These are phyloP conservation scores for Atta texana DNA, from an alignment of 1,140 invertebrate species.

Conservation along the genomic window DNA sequence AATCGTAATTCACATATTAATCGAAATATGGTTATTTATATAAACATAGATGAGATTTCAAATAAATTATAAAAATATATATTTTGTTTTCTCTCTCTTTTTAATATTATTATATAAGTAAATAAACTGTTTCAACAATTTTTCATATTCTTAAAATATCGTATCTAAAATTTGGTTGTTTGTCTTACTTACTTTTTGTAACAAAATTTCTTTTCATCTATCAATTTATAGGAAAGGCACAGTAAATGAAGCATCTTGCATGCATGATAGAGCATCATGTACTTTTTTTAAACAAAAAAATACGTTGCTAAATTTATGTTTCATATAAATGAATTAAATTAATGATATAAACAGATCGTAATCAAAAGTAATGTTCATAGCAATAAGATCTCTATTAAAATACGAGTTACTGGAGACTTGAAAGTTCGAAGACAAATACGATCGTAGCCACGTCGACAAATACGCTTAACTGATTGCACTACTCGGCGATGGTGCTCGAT, in stretches of 20 bases:
- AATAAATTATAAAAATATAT: slow-evolving; percentile 7
- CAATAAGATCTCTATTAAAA: slow-evolving; percentile 44
- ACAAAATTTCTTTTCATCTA: background rate
- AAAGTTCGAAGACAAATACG: slow-evolving; percentile 62
- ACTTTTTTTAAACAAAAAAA: background rate
- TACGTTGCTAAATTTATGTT: background rate
- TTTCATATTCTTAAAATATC: background rate
- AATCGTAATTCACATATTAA: too few relatives aligned
- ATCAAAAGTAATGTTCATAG: background rate
- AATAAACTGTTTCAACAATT: background rate
- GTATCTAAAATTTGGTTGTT: background rate
- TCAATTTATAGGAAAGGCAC: background rate
- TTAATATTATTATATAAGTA: background rate
- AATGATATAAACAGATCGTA: slow-evolving; percentile 16
- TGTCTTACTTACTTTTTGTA: background rate
- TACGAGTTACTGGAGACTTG: slow-evolving; percentile 45
- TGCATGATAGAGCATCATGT: background rate
- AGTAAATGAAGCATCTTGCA: background rate
- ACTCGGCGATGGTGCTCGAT: slow-evolving; percentile 61
- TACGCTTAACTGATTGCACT: slow-evolving; percentile 62
- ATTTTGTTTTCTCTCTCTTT: background rate
- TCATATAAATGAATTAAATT: background rate
- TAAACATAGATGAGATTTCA: background rate
- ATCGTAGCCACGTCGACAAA: slow-evolving; percentile 60
- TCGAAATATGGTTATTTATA: too few relatives aligned